Conservation (phyloP, 2,797 vertebrate species). For the Acrossocheilus fasciatus region DNA sequence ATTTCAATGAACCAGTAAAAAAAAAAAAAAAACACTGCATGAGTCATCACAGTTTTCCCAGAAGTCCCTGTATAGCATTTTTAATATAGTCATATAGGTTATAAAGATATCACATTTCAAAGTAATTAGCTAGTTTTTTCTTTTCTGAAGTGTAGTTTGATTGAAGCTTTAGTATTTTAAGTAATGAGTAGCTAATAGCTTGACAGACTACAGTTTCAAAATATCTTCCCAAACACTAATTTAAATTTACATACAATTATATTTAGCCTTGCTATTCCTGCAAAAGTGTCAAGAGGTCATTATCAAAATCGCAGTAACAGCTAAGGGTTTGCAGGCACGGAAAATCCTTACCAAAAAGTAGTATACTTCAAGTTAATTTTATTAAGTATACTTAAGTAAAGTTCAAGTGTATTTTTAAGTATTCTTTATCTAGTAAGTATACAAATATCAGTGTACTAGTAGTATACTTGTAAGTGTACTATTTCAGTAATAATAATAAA, state of each 20-base stretch:
- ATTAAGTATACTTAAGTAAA: no score
- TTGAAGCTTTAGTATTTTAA: neutral
- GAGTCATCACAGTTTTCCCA: neutral
- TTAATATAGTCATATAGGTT: neutral
- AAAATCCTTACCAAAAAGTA: neutral
- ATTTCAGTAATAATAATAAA: no score
- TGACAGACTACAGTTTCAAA: neutral
- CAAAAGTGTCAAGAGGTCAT: neutral
- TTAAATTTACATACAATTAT: conserved; percentile 2
- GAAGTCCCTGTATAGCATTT: neutral
- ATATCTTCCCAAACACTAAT: neutral
- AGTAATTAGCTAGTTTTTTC: neutral
- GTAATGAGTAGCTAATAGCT: neutral
- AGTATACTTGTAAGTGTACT: no score
- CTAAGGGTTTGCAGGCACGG: neutral
- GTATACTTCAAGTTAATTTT: no score
- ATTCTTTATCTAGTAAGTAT: no score
- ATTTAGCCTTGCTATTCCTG: neutral
- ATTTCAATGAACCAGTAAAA: neutral
- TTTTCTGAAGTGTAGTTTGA: neutral
- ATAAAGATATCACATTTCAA: neutral
- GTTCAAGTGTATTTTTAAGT: no score
- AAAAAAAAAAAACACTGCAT: neutral
- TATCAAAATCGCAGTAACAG: neutral
- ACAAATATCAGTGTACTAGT: no score